Conservation (phyloP, 2,888 invertebrate species). For the Philonicus albiceps region DNA sequence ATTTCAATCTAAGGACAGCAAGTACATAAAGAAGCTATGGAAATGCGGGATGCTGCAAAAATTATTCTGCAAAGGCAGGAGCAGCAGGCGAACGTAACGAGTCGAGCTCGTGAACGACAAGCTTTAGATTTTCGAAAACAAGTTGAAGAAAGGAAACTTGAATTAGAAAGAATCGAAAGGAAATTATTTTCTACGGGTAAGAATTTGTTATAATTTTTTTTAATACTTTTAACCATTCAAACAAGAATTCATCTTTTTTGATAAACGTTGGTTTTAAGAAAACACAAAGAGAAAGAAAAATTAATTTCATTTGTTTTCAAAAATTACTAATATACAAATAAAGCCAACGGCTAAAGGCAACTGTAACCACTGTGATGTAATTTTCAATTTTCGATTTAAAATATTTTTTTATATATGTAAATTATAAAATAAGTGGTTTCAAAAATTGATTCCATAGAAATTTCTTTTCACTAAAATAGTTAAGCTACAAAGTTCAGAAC, state of each 20-base stretch:
- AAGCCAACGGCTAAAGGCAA: too few relatives aligned
- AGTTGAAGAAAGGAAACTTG: constrained; percentile 75
- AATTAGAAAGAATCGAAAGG: constrained; percentile 79
- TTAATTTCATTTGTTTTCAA: too few relatives aligned
- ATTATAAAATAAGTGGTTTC: too few relatives aligned
- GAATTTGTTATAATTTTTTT: background rate
- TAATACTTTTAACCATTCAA: background rate
- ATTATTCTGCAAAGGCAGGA: constrained; percentile 75
- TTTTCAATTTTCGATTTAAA: too few relatives aligned
- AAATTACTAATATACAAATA: too few relatives aligned
- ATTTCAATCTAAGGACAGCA: constrained; percentile 60
- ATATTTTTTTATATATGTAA: too few relatives aligned
- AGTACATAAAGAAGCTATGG: constrained; percentile 77
- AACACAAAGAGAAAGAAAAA: too few relatives aligned
- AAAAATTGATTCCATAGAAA: too few relatives aligned
- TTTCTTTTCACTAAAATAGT: too few relatives aligned
- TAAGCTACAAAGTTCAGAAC: too few relatives aligned
- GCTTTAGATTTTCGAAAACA: constrained; percentile 72
- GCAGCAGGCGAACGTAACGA: constrained; percentile 72
- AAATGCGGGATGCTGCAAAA: constrained; percentile 75
- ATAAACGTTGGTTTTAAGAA: too few relatives aligned
- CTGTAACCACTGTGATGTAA: too few relatives aligned
- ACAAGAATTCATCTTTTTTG: background rate
- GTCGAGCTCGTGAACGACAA: constrained; percentile 72
- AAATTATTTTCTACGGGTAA: constrained; percentile 74